Percentiles rank a stretch among this genome's conserved stretches.
Evolutionary conservation across 2,797 vertebrate species (phyloP).

Genomic region (Anguilla marmorata): DNA sequence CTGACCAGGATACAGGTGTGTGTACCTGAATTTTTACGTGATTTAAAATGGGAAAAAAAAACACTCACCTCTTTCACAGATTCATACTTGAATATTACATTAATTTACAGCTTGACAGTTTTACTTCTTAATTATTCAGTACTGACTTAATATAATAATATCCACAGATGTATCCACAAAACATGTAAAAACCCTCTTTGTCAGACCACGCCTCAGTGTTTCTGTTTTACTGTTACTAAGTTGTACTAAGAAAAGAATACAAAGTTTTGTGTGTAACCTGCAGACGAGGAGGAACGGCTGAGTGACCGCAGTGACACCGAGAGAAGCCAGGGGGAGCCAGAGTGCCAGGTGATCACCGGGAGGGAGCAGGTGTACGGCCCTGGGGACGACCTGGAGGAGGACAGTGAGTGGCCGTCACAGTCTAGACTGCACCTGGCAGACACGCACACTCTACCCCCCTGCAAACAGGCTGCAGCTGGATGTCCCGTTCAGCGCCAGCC

Average conservation of each 20-base stretch:
- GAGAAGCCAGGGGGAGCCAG: constrained; percentile 53
- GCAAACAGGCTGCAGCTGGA: too few species aligned
- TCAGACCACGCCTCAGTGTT: not conserved
- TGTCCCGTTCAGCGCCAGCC: too few species aligned
- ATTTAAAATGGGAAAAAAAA: not conserved
- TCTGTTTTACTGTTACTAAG: not conserved
- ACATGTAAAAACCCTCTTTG: not conserved
- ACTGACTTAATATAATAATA: not conserved
- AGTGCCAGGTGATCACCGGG: constrained; percentile 29
- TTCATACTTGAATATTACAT: not conserved
- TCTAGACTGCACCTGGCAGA: too few species aligned
- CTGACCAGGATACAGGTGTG: constrained; percentile 66
- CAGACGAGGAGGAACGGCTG: constrained; percentile 66
- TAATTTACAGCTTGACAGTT: not conserved
- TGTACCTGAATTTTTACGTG: not conserved
- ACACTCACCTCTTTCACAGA: not conserved
- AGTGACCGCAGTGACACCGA: constrained; percentile 29
- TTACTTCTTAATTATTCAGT: not conserved
- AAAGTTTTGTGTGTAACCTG: constrained; percentile 26
- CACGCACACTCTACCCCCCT: too few species aligned
- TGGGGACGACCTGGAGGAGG: constrained; percentile 72
- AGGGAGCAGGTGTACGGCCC: constrained; percentile 34
- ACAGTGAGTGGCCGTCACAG: constrained; percentile 61
- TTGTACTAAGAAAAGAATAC: too few species aligned
- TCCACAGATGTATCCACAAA: not conserved